Base-by-base conservation (phyloP, 2,888 invertebrate species). In the Phengaris alcon region DNA sequence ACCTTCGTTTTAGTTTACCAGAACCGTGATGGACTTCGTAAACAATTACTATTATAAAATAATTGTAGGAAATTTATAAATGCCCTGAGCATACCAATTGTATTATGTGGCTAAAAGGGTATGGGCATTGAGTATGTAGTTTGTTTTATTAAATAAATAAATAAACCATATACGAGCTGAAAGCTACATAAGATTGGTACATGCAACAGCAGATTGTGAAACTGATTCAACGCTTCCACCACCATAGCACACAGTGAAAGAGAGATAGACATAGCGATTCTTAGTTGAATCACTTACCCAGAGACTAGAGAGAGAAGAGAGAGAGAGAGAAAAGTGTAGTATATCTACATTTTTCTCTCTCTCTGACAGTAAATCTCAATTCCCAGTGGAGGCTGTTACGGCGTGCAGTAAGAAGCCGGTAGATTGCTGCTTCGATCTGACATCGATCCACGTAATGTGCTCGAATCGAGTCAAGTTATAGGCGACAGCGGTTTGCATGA, bases 391-490 rank as follows among this genome's bases (percentile, higher is more conserved):
- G 82, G 79, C 79, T 79, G 82, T 84, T 84, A 84, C 82, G 22
- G 59, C 59, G 82, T 82, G 83, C 82, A 83, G 85, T 83, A 84
- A 87, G 85, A 80, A 82, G 81, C 81, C 81, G 79, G 81, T 83
- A 88, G 89, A 90, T 88, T 88, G 86, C 81, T 82, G 84, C 82
- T 88, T 87, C 89, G 87, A 89, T 89, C 87, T 85, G 88, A 90
- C 89, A 88, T 90, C 89, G 89, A 90, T 89, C 88, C 85, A 78
- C 78, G 83, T 86, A 86, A 86, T 85, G 83, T 79, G 79, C 79
- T 81, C 77, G 72, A 75, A 76, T 77, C 77, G 79, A 81, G 75
- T 77, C 78, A 80, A 77, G 77, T 75, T 48, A 75, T 15, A 64
- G 75, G 76, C 75, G 57, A 22, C 4, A 64, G 74, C 70, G 72